Evolutionary conservation across 2,797 vertebrate genomes (phyloP), one percentile per base, ranked within the genome.

Genomic region (Macropus fuliginosus): DNA sequence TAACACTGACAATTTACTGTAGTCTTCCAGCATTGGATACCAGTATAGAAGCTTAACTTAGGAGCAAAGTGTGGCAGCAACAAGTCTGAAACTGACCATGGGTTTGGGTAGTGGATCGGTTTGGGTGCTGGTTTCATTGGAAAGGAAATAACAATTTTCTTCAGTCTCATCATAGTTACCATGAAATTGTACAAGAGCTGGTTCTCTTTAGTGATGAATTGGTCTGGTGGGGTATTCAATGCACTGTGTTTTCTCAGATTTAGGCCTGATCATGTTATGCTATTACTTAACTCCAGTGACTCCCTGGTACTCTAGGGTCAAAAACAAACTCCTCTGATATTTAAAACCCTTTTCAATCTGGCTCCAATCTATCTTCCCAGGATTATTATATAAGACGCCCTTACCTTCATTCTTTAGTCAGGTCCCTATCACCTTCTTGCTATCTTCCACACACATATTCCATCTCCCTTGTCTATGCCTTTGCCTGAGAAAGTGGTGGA

Each of bases 61-160:
- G 94, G 97, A 93, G 52, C 62, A 92, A 92, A 54, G 93, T 96
- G 56, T 34, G 91, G 94, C 95, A 96, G 74, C 95, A 96, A 95
- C 87, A 96, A 97, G 95, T 92, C 54, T 97, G 81, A 96, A 95
- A 96, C 96, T 94, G 14, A 10, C 93, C 93, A 91, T 52, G 54
- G n/a, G 24, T 81, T 46, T 46, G 21, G 46, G 8, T 18, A 74
- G n/a, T 21, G 2, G 66, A 74, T 81, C 0, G 6, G 40, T 81
- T 46, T 24, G 74, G 66, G 66, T 46, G n/a, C 24, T 40, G n/a
- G 6, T 24, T 46, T 81, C 74, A 81, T 81, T 81, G n/a, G 40
- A 81, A 81, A 81, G n/a, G n/a, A 81, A 16, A 40, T 46, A 40
- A 40, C 18, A 81, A 24, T 8, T 81, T 81, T 46, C 74, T 46